Base-by-base conservation (phyloP, 2,888 invertebrate genomes). In the Brachyopa scutellaris region DNA sequence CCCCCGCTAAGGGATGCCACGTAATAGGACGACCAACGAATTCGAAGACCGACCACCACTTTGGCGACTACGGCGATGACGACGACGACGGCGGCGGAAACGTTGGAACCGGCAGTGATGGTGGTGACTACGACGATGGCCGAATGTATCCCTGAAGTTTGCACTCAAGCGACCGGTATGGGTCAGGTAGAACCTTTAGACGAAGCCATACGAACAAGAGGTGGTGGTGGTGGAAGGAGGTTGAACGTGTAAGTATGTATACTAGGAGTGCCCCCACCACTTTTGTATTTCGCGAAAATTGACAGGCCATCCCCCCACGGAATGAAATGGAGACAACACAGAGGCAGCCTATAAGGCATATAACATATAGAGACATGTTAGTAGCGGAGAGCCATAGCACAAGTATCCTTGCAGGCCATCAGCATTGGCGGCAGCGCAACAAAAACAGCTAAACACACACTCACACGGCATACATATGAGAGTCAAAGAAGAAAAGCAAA, bases 201-300 rank as follows among this genome's bases (percentile, higher is more conserved):
- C 76, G 51, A 76, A 82, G 49, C 64, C 62, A 21, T 33, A 36
- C 31, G 26, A 33, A n/a, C 40, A 15, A 9, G 11, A 40, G 11
- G 5, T 5, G 38, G 3, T 2, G 26, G 15, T 11, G 29, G 11
- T 9, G 19, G 29, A 4, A 5, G 9, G 17, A 15, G 19, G 26
- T 11, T 11, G 29, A 26, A 57, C 76, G 69, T 76, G 47, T 74
- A 57, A 53, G 76, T 62, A 77, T 45, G 51, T 70, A 72, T 21
- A 69, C 31, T 53, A 55, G 40, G 33, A 17, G 42, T 23, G 5
- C 26, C 38, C 53, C 62, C 53, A 31, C 70, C 45, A 40, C 77
- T 23, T 67, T 49, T 67, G 57, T 69, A 62, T 78, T 62, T 78
- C 83, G 83, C 83, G 83, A 78, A 83, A 83, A 83, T 78, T 77